These are phyloP conservation scores for Heliconius erato DNA, from an alignment of 2,888 invertebrate species.

Conservation along the genomic window DNA sequence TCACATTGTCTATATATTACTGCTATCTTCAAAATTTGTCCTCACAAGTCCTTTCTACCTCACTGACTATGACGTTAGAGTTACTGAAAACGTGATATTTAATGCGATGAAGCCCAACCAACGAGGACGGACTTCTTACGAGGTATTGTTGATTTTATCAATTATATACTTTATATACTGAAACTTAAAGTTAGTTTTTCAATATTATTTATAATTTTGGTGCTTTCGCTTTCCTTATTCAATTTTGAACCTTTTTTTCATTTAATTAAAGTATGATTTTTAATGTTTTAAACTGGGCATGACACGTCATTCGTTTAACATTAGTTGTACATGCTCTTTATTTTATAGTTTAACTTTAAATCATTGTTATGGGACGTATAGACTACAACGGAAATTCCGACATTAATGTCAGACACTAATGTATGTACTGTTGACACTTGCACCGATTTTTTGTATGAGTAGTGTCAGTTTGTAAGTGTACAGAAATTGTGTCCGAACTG, in stretches of 20 bases:
- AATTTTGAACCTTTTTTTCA: background rate
- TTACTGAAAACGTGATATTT: slow-evolving; percentile 64
- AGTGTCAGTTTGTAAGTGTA: too few relatives aligned
- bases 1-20: background rate
- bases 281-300: background rate
- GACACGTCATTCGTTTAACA: background rate
- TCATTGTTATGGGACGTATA: too few relatives aligned
- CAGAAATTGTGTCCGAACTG: too few relatives aligned
- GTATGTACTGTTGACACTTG: too few relatives aligned
- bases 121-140: slow-evolving; percentile 61
- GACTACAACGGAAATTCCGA: too few relatives aligned
- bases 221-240: background rate
- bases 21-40: background rate
- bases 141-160: slow-evolving; percentile 52
- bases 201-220: background rate
- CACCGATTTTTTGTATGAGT: too few relatives aligned
- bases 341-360: background rate
- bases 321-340: background rate
- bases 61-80: slow-evolving; percentile 56
- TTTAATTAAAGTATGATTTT: background rate
- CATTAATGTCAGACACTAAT: too few relatives aligned
- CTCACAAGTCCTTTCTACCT: background rate
- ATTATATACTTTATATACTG: slow-evolving; percentile 31
- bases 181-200: slow-evolving; percentile 27
- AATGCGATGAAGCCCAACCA: slow-evolving; percentile 75